These are phyloP conservation scores for Eulimnadia texana DNA, from an alignment of 1,140 invertebrate species.

Conservation along the genomic window DNA sequence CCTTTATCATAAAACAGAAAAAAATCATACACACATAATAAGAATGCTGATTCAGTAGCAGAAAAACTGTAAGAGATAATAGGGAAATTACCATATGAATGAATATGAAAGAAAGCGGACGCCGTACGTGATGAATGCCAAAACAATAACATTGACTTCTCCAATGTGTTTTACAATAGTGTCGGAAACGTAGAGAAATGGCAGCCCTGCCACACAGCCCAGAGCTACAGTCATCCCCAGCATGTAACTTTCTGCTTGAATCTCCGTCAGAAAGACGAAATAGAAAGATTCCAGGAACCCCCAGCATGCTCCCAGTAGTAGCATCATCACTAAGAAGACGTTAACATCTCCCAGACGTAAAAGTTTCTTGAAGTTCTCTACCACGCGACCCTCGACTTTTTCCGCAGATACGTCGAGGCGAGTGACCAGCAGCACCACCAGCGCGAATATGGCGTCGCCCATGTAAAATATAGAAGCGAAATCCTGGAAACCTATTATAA, in stretches of 20 bases:
- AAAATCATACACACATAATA: not conserved
- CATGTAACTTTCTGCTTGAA: constrained; percentile 60
- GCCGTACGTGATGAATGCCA: constrained; percentile 66
- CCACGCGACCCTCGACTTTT: constrained; percentile 17
- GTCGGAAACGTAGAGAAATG: constrained; percentile 63
- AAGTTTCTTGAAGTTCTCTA: constrained; percentile 16
- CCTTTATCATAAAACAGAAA: constrained; percentile 38
- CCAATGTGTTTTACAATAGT: constrained; percentile 60
- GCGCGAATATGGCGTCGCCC: constrained; percentile 47
- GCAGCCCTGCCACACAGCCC: constrained; percentile 59
- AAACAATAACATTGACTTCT: constrained; percentile 62
- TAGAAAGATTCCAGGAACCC: constrained; percentile 72
- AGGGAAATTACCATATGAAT: constrained; percentile 52
- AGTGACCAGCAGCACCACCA: constrained; percentile 38
- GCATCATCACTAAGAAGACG: constrained; percentile 60
- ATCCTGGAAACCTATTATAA: constrained; percentile 39
- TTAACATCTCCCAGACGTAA: constrained; percentile 41
- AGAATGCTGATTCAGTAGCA: not conserved
- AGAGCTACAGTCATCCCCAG: constrained; percentile 66
- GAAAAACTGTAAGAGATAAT: not conserved
- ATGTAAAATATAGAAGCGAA: constrained; percentile 63
- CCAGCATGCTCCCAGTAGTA: constrained; percentile 61
- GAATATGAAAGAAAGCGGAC: constrained; percentile 64
- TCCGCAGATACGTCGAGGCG: constrained; percentile 20
- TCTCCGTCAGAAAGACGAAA: constrained; percentile 64